Percentiles rank a stretch among this genome's conserved stretches.
Conservation (phyloP, 2,797 vertebrate genomes). For the Anabacerthia variegaticeps region DNA sequence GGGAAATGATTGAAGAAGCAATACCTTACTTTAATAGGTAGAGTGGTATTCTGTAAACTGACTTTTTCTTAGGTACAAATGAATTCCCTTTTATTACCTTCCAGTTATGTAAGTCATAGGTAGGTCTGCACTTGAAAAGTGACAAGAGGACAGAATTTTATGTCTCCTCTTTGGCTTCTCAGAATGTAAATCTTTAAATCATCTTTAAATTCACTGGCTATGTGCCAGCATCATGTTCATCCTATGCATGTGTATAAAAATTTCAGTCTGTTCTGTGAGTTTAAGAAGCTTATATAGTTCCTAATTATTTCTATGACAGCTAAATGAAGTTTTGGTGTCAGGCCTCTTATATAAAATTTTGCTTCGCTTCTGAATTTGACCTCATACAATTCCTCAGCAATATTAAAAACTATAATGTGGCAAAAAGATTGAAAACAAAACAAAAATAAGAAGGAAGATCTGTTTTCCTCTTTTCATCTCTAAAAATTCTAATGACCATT, state of each 20-base stretch:
- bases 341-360: neutral
- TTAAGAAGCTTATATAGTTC: conserved; percentile 50
- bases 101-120: neutral
- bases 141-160: neutral
- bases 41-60: neutral
- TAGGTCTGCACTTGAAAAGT: neutral
- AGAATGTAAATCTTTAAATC: conserved; percentile 46
- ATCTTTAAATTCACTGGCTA: neutral
- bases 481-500: neutral
- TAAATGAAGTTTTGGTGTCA: conserved; percentile 49
- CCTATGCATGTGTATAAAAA: neutral
- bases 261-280: neutral
- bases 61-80: neutral
- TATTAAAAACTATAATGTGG: neutral
- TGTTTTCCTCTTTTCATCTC: neutral
- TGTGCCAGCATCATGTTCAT: neutral
- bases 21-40: neutral
- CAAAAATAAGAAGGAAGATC: neutral
- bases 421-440: neutral
- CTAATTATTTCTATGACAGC: neutral
- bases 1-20: neutral
- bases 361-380: neutral
- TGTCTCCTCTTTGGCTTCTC: neutral
- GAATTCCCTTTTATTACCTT: neutral
- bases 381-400: neutral